Evolutionary conservation across 2,888 invertebrate genomes (phyloP).

Genomic region (Himalopsyche anomala): DNA sequence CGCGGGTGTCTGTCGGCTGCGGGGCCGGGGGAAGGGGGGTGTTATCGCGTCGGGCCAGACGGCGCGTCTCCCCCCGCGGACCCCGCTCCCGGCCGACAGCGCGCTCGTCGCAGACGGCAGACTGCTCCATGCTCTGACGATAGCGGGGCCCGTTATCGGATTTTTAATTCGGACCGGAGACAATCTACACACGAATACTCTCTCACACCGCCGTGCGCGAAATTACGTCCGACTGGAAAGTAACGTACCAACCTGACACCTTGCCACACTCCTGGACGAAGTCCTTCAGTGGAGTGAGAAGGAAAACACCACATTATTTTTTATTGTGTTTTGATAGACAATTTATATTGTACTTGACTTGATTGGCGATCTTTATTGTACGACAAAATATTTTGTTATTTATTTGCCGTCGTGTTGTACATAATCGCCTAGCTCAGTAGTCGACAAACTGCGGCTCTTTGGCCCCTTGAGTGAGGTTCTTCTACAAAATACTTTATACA

Average conservation of each 20-base stretch:
- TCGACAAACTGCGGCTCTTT: no score
- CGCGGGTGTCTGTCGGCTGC: slow-evolving; percentile 3
- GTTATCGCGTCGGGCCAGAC: slow-evolving; percentile 41
- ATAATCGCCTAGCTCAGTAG: no score
- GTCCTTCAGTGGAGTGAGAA: neutral
- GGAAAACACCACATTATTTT: neutral
- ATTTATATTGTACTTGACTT: neutral
- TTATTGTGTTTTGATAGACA: neutral
- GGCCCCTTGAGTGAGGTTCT: no score
- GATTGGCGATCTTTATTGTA: no score
- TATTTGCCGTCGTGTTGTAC: no score
- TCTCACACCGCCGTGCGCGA: slow-evolving; percentile 9
- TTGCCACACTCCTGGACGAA: neutral
- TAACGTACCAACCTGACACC: neutral
- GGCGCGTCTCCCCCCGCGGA: slow-evolving; percentile 11
- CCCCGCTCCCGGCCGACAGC: slow-evolving; percentile 3
- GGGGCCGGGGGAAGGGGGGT: slow-evolving; percentile 19
- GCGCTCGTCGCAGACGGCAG: slow-evolving; percentile 11
- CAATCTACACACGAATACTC: slow-evolving; percentile 1
- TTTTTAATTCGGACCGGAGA: slow-evolving; percentile 43
- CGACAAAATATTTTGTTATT: no score
- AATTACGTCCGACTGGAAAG: slow-evolving; percentile 5
- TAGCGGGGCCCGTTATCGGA: slow-evolving; percentile 39
- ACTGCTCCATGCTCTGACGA: slow-evolving; percentile 42
- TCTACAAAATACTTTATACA: no score